These are phyloP conservation scores for Phalera bucephala DNA, from an alignment of 2,888 invertebrate species.

Conservation along the genomic window DNA sequence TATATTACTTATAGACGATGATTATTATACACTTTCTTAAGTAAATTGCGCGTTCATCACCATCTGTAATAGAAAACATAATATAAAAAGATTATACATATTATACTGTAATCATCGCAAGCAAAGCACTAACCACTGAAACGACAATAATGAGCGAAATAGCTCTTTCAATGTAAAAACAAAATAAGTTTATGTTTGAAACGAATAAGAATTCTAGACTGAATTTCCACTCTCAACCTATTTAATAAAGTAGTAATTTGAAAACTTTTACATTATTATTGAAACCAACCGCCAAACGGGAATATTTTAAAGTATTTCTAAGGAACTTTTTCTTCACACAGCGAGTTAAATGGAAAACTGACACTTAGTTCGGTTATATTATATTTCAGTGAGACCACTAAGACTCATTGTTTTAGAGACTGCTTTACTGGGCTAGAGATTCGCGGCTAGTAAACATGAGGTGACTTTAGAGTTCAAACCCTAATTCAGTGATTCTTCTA, in stretches of 20 bases:
- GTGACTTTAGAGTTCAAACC: no score
- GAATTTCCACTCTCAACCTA: conserved; percentile 10
- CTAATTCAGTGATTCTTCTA: no score
- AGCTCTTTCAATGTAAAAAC: neutral
- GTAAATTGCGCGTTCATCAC: no score
- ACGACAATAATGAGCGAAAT: neutral
- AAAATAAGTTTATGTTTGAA: neutral
- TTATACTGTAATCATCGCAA: no score
- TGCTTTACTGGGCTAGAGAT: no score
- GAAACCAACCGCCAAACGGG: conserved; percentile 20
- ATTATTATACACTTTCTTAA: no score
- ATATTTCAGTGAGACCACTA: conserved; percentile 14
- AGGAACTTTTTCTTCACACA: conserved; percentile 21
- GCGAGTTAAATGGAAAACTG: conserved; percentile 26
- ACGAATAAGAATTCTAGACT: conserved; percentile 13
- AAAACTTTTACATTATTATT: conserved; percentile 33
- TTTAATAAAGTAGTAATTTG: conserved; percentile 14
- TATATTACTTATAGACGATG: no score
- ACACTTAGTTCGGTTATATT: conserved; percentile 11
- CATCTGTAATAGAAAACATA: no score
- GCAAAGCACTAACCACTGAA: no score
- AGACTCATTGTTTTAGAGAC: no score
- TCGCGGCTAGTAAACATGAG: no score
- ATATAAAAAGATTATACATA: no score
- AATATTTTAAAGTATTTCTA: conserved; percentile 20